phyloP scores from a whole-genome alignment of 2,113 vertebrate genomes.

The Vulpes vulpes region DNA sequence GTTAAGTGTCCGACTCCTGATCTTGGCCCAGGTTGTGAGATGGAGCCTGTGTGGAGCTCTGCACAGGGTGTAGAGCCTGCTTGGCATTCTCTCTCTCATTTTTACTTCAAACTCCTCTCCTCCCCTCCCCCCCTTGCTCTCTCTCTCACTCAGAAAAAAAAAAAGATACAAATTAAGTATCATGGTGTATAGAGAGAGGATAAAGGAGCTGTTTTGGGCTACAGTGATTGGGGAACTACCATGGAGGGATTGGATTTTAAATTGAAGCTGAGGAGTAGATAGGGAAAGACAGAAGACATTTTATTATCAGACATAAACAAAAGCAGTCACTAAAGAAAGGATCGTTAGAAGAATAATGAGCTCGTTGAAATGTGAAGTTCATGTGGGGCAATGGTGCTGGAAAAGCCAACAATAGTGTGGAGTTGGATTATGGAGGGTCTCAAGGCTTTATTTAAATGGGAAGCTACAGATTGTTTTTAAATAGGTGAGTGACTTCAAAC shows the following conservation, averaged over 20 bases:
- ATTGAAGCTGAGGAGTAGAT: not conserved
- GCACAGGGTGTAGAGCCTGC: not conserved
- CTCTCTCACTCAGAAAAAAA: not conserved
- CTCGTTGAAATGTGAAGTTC: not conserved
- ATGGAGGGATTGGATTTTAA: not conserved
- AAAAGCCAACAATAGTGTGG: not conserved
- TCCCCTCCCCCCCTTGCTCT: not conserved
- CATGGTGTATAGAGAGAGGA: not conserved
- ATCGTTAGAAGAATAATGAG: not conserved
- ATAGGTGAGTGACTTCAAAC: not conserved
- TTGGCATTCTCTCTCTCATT: not conserved
- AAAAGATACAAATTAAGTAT: not conserved
- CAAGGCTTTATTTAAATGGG: not conserved
- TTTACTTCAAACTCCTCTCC: not conserved
- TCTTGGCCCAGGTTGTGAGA: not conserved
- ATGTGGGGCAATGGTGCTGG: fast-evolving
- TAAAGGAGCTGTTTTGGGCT: not conserved
- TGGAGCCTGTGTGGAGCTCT: not conserved
- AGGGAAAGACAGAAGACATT: not conserved
- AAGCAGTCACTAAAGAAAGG: not conserved
- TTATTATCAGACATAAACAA: not conserved
- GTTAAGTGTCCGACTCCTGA: not conserved
- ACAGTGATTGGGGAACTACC: not conserved
- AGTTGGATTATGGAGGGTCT: not conserved
- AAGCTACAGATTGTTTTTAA: not conserved